Evolutionary conservation across 1,140 invertebrate genomes (phyloP), one percentile per base, ranked within the genome.

Genomic region (Cecropterus lyciades): DNA sequence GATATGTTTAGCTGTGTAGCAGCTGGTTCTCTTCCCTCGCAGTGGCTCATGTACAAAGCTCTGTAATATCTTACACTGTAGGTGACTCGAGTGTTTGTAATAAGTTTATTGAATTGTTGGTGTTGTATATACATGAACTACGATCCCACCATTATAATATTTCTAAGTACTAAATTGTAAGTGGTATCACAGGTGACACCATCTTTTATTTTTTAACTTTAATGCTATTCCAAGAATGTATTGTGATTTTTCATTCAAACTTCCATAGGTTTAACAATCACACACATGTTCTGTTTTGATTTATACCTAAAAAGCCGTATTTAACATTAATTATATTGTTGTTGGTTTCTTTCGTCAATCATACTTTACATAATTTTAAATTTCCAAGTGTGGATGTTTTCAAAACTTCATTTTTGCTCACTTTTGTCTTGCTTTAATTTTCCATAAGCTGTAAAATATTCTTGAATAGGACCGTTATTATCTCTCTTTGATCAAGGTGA

Each of bases 111-210:
- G 72, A 89, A 81, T 85, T 84, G 87, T 90, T 85, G 85, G 89
- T 90, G 87, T 90, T 92, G 87, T 90, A 90, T 85, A 90, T 92
- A 92, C 80, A 85, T 87, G 88, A 88, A 79, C 82, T 90, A 88
- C 79, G 85, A 92, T 90, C 89, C 89, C 89, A 92, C 89, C 89
- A 92, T 92, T 86, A 81, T 80, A 89, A 88, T 89, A 87, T 87
- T 82, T 85, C 77, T 90, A 90, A 90, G 87, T 87, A 86, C 82
- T 90, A 92, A 85, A 84, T 83, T 79, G 62, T 92, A 92, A 89
- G 88, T 82, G 86, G 79, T 86, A 85, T 87, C 81, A 76, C 80
- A 76, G 77, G 72, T 82, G 78, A 85, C 79, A 82, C 84, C 80
- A 79, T 86, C 17, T 82, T 65, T 80, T 77, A 80, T 80, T 86